Base-by-base conservation (phyloP, 2,888 invertebrate species). In the Euproctis similis region DNA sequence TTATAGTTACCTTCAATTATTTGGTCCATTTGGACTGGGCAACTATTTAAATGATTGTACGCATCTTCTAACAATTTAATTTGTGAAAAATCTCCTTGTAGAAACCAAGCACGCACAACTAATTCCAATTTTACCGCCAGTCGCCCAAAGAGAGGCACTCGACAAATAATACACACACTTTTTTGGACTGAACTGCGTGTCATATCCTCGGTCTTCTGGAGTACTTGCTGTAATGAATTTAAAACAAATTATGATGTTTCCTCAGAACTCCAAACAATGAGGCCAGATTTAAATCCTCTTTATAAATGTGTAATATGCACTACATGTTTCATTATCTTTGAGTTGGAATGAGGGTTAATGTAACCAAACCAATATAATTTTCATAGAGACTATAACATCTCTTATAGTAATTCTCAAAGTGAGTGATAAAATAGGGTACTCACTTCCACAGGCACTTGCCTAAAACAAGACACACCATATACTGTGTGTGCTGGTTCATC, bases 181-280 rank as follows among this genome's bases (percentile, higher is more conserved):
- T 99, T 99, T 81, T 98, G 98, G 8, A 99, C 97, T 2, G 97
- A 96, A 57, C 96, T 96, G 49, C 99, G 87, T 0, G 98, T 99
- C 64, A 99, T 95, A 62, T 99, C 98, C 2, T 95, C 93, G 2
- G 96, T 95, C 50, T 92, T 92, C 63, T 95, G 94, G 59, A 93
- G 90, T 19, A 99, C 86, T 88, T 95, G 94, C 95, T 97, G 71
- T 7, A 12, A 21, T 6, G 41, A 42, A 18, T 28, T 28, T n/a
- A n/a, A 36, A 36, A 7, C 6, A 18, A 5, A 11, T 7, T 10
- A 19, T 6, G 7, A 12, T 14, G 14, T 11, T n/a, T n/a, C n/a
- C n/a, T n/a, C n/a, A n/a, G n/a, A n/a, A n/a, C n/a, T n/a, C n/a
- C n/a, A n/a, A n/a, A n/a, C n/a, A n/a, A n/a, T n/a, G n/a, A n/a